Evolutionary conservation across 2,797 vertebrate genomes (phyloP), one percentile per base, ranked within the genome.

Genomic region (Acrocephalus scirpaceus): DNA sequence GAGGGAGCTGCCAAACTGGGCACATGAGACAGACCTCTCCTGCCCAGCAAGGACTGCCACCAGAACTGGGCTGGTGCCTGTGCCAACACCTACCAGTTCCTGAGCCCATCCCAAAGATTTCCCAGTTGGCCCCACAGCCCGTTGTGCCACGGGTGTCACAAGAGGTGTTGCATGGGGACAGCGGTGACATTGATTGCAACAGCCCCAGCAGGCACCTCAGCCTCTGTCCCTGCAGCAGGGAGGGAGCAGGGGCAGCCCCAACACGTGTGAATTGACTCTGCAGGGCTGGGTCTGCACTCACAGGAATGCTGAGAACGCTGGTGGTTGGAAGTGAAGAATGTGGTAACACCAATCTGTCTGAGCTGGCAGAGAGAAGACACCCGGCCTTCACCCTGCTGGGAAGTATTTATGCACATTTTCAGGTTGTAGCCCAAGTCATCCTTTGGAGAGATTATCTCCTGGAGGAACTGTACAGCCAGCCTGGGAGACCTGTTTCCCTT

Each of bases 271-370:
- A 47, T 40, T 70, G 36, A 19, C 18, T 56, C 34, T 67, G 45
- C 25, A 29, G 18, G 11, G 42, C 30, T 57, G 29, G 19, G 7
- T n/a, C 26, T 74, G 42, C 42, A 5, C 32, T n/a, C n/a, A 36
- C 19, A 64, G 40, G n/a, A 62, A 26, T 16, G 22, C 9, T 53
- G 40, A 72, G 32, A 42, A 29, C 11, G 10, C 18, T 47, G 30
- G 6, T 7, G 6, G 9, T 8, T 60, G 40, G 5, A 1, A 7
- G 32, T 65, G 26, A 60, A 26, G 5, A n/a, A 15, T 1, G 0
- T 5, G 62, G 22, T 4, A 65, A 65, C 10, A 53, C 9, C 40
- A 23, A 13, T 18, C 20, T 71, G 5, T 58, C 6, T n/a, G 10
- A 32, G 13, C 34, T 34, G 18, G 11, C 21, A 73, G 29, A 67